Percentiles rank a stretch among this genome's conserved stretches.
These are phyloP conservation scores for Drosophila mimetica DNA, from an alignment of 2,888 invertebrate genomes.

Conservation along the genomic window DNA sequence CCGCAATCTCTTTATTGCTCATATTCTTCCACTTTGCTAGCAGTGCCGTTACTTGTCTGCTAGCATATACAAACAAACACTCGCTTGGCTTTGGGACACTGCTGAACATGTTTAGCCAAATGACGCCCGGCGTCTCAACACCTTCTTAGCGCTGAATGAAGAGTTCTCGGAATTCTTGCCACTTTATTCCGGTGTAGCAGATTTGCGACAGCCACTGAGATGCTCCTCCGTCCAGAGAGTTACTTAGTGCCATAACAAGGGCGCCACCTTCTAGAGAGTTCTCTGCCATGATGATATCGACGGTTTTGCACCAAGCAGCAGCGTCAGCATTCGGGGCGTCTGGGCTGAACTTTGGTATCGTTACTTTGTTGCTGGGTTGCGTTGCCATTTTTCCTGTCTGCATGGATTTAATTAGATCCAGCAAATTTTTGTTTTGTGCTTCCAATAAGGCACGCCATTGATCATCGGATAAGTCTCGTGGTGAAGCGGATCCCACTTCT, in stretches of 20 bases:
- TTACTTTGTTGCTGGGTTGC: not conserved
- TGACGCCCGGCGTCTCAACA: not conserved
- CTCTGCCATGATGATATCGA: not conserved
- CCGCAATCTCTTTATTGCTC: not conserved
- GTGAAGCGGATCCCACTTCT: not conserved
- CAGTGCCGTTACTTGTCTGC: not conserved
- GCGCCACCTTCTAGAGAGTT: not conserved
- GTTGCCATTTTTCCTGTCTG: not conserved
- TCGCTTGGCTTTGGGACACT: not conserved
- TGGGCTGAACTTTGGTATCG: not conserved
- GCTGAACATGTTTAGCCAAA: not conserved
- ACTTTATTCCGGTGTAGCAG: not conserved
- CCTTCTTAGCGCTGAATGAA: not conserved
- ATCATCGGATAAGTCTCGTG: not conserved
- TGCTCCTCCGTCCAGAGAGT: not conserved
- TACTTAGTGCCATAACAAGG: not conserved
- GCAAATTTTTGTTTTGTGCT: not conserved
- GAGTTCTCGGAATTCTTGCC: not conserved
- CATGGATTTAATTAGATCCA: not conserved
- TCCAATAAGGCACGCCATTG: not conserved
- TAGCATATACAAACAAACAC: not conserved
- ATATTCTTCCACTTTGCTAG: not conserved
- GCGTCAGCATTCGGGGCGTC: not conserved
- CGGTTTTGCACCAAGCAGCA: not conserved
- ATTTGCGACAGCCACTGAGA: constrained; percentile 2